Evolutionary conservation across 1,140 invertebrate species (phyloP), one percentile per base, ranked within the genome.

Genomic region (Cydia splendana): DNA sequence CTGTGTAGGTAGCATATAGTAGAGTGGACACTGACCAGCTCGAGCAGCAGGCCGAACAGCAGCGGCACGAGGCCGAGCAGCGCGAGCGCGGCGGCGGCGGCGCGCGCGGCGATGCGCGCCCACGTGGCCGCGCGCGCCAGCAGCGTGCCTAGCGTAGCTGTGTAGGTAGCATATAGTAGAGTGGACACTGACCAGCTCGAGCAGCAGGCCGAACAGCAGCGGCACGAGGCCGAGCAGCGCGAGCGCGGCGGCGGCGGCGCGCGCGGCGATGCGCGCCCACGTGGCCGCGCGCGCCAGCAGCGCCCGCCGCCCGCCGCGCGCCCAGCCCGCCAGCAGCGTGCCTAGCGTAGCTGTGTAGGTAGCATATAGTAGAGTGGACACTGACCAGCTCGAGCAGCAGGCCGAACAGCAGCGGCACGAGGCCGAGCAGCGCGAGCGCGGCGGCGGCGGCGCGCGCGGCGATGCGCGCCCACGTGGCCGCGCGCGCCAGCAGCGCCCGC

Each of bases 391-490:
- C 98, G 67, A 99, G 94, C 18, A 99, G 93, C 71, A 99, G 89
- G 0, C 99, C 99, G 87, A 99, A 97, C 34, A 99, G 93, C 2
- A 99, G 92, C 0, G 99, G 99, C 78, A 99, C 97, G 0, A 99
- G 94, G 12, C 98, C 98, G 4, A 99, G 94, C 57, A 99, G 93
- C 5, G 98, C 93, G 12, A 96, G 91, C 83, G 96, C 96, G 0
- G 98, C 96, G 2, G 98, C 91, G 4, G 95, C 95, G 2, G 96
- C 96, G 76, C 96, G 95, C 0, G 94, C 89, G 0, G 95, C 96
- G 4, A 96, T 87, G 0, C 95, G 91, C 10, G 95, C 94, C 97
- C 97, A 98, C 75, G 96, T 95, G 81, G 95, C 96, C 1, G 98
- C 91, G 79, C 97, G 95, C 15, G 95, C 94, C 1, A 96, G 87